Evolutionary conservation across 92 coral and sea anemone species (phyloP).

Genomic region (Palythoa grandis): DNA sequence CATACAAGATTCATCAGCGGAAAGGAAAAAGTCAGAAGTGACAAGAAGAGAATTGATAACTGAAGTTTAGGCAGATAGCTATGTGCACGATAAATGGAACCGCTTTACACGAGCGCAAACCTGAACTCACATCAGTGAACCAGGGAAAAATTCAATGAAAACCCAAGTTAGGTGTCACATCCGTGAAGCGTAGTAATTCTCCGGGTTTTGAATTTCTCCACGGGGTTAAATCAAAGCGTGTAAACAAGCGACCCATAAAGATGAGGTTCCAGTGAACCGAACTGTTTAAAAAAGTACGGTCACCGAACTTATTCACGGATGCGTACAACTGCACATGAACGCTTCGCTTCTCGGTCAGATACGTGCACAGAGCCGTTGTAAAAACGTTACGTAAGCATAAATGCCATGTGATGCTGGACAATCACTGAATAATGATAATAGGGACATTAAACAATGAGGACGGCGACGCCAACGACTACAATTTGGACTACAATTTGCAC

Average conservation of each 20-base stretch:
- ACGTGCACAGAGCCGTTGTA: too few relatives aligned
- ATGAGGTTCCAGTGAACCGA: constrained; percentile 4
- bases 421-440: too few relatives aligned
- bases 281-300: background rate
- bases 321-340: background rate
- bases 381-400: too few relatives aligned
- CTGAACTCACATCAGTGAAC: constrained; percentile 10
- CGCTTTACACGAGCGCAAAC: background rate
- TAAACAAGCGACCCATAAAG: constrained; percentile 11
- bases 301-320: constrained; percentile 3
- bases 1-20: constrained; percentile 35
- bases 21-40: background rate
- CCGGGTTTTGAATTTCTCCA: constrained; percentile 9
- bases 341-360: background rate
- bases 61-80: background rate
- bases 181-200: background rate
- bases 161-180: constrained; percentile 12
- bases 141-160: constrained; percentile 29
- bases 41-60: background rate
- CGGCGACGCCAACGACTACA: too few relatives aligned
- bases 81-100: constrained; percentile 1
- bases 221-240: background rate
- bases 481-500: too few relatives aligned
- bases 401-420: too few relatives aligned
- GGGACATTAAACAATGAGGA: too few relatives aligned